Conservation (phyloP, 2,113 vertebrate genomes). For the Cyanoliseus patagonus region DNA sequence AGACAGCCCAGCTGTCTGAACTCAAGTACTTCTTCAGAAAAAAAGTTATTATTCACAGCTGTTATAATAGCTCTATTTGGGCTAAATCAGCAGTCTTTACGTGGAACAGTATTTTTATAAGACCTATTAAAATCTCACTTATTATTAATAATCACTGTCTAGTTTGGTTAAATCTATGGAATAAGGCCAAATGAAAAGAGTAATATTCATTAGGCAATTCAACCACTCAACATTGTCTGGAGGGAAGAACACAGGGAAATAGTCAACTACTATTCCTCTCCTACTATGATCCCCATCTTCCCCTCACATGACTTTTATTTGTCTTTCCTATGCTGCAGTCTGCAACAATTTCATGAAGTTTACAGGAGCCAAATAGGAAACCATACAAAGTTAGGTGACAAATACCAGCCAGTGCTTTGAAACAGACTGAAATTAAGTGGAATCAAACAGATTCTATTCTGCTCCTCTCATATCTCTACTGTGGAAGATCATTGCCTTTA, state of each 20-base stretch:
- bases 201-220: neutral
- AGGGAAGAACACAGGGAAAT: neutral
- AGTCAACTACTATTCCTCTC: neutral
- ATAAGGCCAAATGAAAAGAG: neutral
- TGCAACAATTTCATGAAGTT: neutral
- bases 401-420: neutral
- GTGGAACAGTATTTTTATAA: neutral
- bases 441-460: neutral
- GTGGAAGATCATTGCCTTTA: neutral
- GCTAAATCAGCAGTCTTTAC: neutral
- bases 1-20: neutral
- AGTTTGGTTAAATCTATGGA: neutral
- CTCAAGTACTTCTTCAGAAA: neutral
- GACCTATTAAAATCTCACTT: neutral
- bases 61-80: neutral
- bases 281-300: neutral
- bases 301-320: neutral
- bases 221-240: neutral
- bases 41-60: neutral
- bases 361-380: neutral
- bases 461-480: neutral
- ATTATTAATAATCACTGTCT: neutral
- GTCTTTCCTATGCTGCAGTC: neutral
- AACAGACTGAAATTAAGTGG: neutral
- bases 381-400: neutral